phyloP scores from a whole-genome alignment of 2,797 vertebrate species.

The Triplophysa bombifrons region DNA sequence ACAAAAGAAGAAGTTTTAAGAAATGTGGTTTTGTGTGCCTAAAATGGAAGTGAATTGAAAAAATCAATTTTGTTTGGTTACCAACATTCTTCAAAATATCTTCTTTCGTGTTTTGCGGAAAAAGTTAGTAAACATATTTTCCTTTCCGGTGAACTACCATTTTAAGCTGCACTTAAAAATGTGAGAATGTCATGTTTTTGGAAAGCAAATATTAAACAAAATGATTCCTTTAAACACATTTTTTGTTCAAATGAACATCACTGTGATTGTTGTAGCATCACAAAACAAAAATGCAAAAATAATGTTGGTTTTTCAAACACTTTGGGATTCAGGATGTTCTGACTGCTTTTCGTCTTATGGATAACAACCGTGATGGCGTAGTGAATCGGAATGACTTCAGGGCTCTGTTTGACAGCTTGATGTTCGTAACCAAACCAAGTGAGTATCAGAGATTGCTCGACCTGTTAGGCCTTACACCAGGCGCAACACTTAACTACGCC shows the following conservation, averaged over 20 bases:
- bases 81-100: no score
- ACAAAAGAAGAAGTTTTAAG: no score
- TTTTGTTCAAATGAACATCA: background rate
- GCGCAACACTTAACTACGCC: slow-evolving; percentile 67
- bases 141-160: no score
- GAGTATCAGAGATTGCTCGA: slow-evolving; percentile 70
- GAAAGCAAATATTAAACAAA: no score
- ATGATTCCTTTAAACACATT: background rate
- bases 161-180: no score
- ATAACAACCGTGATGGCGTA: slow-evolving; percentile 71
- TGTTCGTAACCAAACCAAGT: slow-evolving; percentile 63
- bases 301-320: background rate
- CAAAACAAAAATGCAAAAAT: background rate
- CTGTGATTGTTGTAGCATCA: background rate
- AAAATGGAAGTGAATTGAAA: no score
- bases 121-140: no score
- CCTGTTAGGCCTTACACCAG: slow-evolving; percentile 69
- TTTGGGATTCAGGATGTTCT: slow-evolving; percentile 68
- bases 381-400: slow-evolving; percentile 70
- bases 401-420: slow-evolving; percentile 65
- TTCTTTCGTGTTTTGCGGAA: no score
- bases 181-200: no score
- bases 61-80: no score
- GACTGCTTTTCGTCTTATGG: slow-evolving; percentile 74
- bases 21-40: no score